These are phyloP conservation scores for Scomber japonicus DNA, from an alignment of 2,113 vertebrate genomes.

Conservation along the genomic window DNA sequence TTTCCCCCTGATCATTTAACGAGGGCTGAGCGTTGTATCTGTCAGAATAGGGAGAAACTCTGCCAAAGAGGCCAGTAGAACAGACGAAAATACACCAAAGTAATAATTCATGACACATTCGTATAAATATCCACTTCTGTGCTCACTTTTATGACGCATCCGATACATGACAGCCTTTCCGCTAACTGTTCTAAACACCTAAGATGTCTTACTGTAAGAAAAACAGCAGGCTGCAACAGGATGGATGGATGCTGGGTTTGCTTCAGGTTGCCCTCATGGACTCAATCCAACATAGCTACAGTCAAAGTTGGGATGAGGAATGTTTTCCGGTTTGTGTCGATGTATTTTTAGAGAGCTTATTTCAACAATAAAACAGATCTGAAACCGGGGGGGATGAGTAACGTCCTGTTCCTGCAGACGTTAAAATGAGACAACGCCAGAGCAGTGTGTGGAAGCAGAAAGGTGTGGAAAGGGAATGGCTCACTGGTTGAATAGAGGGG, in stretches of 20 bases:
- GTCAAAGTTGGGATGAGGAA: too few relatives aligned
- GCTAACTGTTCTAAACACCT: background rate
- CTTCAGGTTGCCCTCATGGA: background rate
- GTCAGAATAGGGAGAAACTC: constrained; percentile 61
- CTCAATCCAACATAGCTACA: too few relatives aligned
- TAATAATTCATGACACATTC: constrained; percentile 71
- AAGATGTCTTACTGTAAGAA: constrained; percentile 13
- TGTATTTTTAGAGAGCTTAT: too few relatives aligned
- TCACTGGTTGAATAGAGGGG: too few relatives aligned
- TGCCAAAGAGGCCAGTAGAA: constrained; percentile 74
- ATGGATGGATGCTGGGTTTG: background rate
- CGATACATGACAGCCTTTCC: constrained; percentile 28
- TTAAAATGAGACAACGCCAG: too few relatives aligned
- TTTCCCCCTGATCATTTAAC: constrained; percentile 36
- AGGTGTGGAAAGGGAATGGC: too few relatives aligned
- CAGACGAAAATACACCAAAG: constrained; percentile 62
- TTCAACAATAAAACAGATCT: too few relatives aligned
- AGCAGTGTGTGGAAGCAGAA: too few relatives aligned
- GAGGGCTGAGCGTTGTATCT: constrained; percentile 22
- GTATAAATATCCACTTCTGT: constrained; percentile 54
- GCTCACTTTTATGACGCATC: constrained; percentile 43
- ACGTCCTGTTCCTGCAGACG: too few relatives aligned
- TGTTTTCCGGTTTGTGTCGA: too few relatives aligned
- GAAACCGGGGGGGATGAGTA: too few relatives aligned
- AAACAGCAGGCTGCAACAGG: background rate